Evolutionary conservation across 2,113 vertebrate genomes (phyloP), one percentile per base, ranked within the genome.

Genomic region (Riparia riparia): DNA sequence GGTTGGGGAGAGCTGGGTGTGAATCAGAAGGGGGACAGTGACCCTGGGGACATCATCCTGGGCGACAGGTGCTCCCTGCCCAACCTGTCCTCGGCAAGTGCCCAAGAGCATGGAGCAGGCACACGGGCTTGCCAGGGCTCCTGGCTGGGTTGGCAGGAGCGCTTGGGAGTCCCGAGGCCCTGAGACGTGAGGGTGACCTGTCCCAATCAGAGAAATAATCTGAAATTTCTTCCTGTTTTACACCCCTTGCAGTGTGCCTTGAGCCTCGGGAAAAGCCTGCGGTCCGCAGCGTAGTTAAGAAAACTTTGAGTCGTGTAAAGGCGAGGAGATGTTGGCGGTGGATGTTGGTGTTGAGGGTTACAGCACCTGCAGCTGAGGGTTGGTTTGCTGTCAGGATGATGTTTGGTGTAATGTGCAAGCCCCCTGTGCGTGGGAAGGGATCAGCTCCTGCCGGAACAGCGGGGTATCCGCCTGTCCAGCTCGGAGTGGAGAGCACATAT

Each of bases 181-280:
- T 6, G 81, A n/a, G 34, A 4, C 26, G 15, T 51, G n/a, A 44
- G 74, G 11, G 12, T 53, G 80, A 19, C 28, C 54, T 53, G 10
- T 20, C 0, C 0, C 3, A 4, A 0, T 66, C 50, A 31, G 47
- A 54, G 71, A 65, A 81, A 20, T 6, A 4, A 45, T 11, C 13
- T 8, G 37, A n/a, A 22, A 11, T 57, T 80, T 63, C 8, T 37
- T 41, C 17, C 4, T 10, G 14, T 50, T 37, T 73, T 21, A n/a
- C 24, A 5, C 5, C 0, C 1, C 1, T 26, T 56, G 5, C n/a
- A 4, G 19, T 15, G 34, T 4, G 6, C 42, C 18, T 12, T 8
- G 21, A 72, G 37, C 70, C 7, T 64, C 3, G 37, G 49, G 71
- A n/a, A 45, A 5, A 86, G 22, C 32, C 28, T 12, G 26, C 31